Evolutionary conservation across 2,888 invertebrate genomes (phyloP), one percentile per base, ranked within the genome.

Genomic region (Bibio marci): DNA sequence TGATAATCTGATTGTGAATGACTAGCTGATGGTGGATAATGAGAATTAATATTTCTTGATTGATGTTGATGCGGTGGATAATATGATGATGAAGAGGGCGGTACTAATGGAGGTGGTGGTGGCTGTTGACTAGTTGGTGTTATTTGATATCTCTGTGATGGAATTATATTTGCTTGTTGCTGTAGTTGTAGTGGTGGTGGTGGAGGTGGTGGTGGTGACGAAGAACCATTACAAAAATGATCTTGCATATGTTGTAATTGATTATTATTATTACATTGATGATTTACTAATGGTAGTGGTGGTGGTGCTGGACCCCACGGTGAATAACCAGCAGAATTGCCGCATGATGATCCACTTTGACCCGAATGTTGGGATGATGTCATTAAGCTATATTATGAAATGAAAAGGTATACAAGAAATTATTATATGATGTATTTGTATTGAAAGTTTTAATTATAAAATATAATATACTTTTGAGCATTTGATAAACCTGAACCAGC

Each of bases 311-410:
- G 54, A 31, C 60, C 59, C 62, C 62, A 62, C 30, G 60, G 59
- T 2, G 62, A 60, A 46, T 61, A 62, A 14, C 41, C 41, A 25
- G 25, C 39, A 3, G 40, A 37, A 35, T 38, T 35, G 11, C 41
- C 41, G 31, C 43, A 41, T 13, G 40, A 34, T 26, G 40, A 38
- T 26, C 61, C 61, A 3, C 62, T 61, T n/a, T 61, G 60, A 31
- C 53, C 53, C 45, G 62, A 62, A 46, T 61, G 60, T 48, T 62
- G 59, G 37, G 61, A 61, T 28, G 60, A 58, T 45, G 59, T 59
- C 42, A 61, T 48, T 46, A 56, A 53, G 47, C 61, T 61, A 25
- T 18, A 12, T 30, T n/a, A n/a, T 25, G n/a, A 22, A 31, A 11
- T 30, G n/a, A 30, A 30, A 30, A 13, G n/a, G 30, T 30, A 13